Evolutionary conservation across 2,797 vertebrate genomes (phyloP).

Genomic region (Pseudomugil gertrudae): DNA sequence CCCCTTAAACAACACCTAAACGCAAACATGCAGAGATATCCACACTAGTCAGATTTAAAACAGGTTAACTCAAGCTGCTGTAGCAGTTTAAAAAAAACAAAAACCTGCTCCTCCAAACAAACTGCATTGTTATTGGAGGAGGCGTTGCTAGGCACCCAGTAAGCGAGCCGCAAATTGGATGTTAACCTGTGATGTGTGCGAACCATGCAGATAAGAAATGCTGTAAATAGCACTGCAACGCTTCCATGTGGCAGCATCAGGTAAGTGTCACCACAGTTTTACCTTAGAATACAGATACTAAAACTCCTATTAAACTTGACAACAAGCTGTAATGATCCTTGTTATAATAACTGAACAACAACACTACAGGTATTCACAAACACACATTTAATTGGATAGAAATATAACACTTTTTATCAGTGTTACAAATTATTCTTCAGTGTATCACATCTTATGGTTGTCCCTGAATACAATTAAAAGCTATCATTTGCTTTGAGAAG

Average conservation of each 20-base stretch:
- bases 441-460: too few species aligned
- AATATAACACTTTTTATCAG: not conserved
- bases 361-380: not conserved
- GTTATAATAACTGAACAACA: not conserved
- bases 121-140: constrained; percentile 69
- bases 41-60: not conserved
- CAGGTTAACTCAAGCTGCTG: not conserved
- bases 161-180: constrained; percentile 68
- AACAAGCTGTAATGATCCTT: too few species aligned
- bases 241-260: not conserved
- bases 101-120: constrained; percentile 69
- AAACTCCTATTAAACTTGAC: too few species aligned
- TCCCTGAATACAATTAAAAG: too few species aligned
- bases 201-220: constrained; percentile 52
- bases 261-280: not conserved
- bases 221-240: constrained; percentile 20
- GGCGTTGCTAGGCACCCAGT: constrained; percentile 72
- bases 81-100: too few species aligned
- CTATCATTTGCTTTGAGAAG: too few species aligned
- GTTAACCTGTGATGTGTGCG: not conserved
- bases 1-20: not conserved
- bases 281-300: too few species aligned
- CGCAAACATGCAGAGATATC: not conserved
- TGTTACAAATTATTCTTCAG: too few species aligned
- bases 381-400: not conserved